Base-by-base conservation (phyloP, 35 echinoderm and acorn worm genomes). In the Strongylocentrotus purpuratus region DNA sequence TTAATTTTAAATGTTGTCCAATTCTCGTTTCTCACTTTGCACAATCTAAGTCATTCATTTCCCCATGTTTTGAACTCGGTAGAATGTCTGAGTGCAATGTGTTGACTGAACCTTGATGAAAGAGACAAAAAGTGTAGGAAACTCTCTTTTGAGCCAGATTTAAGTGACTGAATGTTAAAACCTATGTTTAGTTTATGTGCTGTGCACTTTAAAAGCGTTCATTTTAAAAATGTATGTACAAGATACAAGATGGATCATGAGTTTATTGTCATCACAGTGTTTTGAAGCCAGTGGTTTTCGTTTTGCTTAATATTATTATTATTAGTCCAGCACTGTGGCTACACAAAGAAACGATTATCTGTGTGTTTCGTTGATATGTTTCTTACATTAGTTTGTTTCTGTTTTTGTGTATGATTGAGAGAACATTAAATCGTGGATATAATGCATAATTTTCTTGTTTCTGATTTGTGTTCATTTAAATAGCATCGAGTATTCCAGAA, bases 281-380 rank as follows among this genome's bases (percentile, higher is more conserved):
- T 2, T n/a, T n/a, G 65, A n/a, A 78, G 28, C 22, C 65, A n/a
- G 65, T 78, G 20, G 65, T 78, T 78, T 78, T 78, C 25, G 65
- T 78, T 78, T 78, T 28, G 65, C 65, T 78, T 78, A 78, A n/a
- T 78, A 59, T 59, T 59, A 41, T 41, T 41, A 78, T 78, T 78
- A 78, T 28, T 89, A 89, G 87, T 89, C 33, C 45, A 18, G 87
- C 87, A 89, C 87, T 45, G 33, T 89, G 32, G 32, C 32, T 46
- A 89, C 32, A 9, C 12, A 17, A 45, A 45, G 32, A 89, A 89
- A 89, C 87, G 9, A 89, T 46, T 45, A 89, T 89, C 33, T 89
- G 87, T 89, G 87, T 89, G 65, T 89, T 89, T n/a, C n/a, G 87
- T 89, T 89, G 87, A 89, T 7, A 89, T 89, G 87, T 89, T 89